These are phyloP conservation scores for Rhabdomys dilectus DNA, from an alignment of 2,113 vertebrate species.

Conservation along the genomic window DNA sequence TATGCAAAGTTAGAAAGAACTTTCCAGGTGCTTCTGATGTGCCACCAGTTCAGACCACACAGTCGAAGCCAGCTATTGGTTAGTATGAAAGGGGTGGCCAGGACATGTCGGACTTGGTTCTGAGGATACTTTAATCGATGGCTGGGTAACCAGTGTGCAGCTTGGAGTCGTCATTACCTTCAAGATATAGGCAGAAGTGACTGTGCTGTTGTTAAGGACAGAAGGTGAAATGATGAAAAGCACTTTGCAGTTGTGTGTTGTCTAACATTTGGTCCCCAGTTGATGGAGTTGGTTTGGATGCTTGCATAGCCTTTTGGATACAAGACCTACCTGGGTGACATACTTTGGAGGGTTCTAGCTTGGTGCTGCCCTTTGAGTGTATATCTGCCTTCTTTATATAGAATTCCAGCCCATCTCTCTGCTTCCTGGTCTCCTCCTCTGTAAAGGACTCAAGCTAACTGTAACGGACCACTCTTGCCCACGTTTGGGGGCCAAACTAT, in stretches of 20 bases:
- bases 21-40: not conserved
- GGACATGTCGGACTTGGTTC: not conserved
- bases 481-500: no score
- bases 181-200: not conserved
- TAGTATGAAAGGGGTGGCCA: fast-evolving
- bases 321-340: not conserved
- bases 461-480: no score
- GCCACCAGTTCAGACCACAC: not conserved
- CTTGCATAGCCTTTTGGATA: not conserved
- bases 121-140: not conserved
- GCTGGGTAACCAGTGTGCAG: not conserved
- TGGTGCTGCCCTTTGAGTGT: not conserved
- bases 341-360: not conserved
- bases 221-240: not conserved
- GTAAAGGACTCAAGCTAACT: no score
- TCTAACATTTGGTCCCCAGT: not conserved
- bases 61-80: fast-evolving
- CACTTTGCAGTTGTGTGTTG: not conserved
- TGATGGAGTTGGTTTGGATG: not conserved
- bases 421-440: not conserved
- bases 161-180: not conserved
- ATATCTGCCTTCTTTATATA: not conserved
- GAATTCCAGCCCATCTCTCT: not conserved
- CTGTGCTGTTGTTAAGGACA: not conserved
- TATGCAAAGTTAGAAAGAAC: not conserved